Percentiles rank a stretch among this genome's conserved stretches.
phyloP scores from a whole-genome alignment of 1,140 invertebrate species.

The Philotrypesis tridentata region DNA sequence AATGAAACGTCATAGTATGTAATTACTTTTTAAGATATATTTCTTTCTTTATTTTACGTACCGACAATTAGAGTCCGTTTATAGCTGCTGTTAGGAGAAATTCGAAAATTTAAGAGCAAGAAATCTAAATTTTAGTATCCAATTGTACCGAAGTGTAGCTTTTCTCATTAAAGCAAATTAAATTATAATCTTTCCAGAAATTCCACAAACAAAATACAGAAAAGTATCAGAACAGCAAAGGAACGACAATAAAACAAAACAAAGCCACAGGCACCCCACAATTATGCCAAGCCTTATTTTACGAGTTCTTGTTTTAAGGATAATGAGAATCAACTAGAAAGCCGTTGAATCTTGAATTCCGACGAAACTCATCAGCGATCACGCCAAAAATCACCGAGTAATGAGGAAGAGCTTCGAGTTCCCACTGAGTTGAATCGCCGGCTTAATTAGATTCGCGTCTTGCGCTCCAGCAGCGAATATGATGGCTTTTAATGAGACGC shows the following conservation, averaged over 20 bases:
- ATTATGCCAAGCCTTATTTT: background rate
- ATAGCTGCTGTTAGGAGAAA: background rate
- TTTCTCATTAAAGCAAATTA: background rate
- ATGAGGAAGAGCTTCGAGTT: background rate
- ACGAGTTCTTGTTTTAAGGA: background rate
- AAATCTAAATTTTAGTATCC: conserved; percentile 4
- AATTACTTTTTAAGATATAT: background rate
- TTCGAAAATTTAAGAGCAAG: background rate
- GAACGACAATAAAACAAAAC: too few species aligned
- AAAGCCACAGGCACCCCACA: background rate
- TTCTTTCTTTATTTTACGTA: background rate
- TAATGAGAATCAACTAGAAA: conserved; percentile 2
- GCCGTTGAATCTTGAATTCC: background rate
- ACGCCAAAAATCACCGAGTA: background rate
- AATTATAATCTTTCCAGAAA: too few species aligned
- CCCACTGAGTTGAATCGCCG: background rate
- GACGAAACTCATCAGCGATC: background rate
- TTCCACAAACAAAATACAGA: too few species aligned
- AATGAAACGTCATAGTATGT: background rate
- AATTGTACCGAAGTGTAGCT: background rate
- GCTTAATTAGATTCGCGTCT: background rate
- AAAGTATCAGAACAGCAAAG: too few species aligned
- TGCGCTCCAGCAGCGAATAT: too few species aligned
- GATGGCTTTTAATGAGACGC: too few species aligned
- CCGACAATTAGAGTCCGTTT: background rate